Evolutionary conservation across 2,888 invertebrate species (phyloP), one percentile per base, ranked within the genome.

Genomic region (Oegoconia quadripuncta): DNA sequence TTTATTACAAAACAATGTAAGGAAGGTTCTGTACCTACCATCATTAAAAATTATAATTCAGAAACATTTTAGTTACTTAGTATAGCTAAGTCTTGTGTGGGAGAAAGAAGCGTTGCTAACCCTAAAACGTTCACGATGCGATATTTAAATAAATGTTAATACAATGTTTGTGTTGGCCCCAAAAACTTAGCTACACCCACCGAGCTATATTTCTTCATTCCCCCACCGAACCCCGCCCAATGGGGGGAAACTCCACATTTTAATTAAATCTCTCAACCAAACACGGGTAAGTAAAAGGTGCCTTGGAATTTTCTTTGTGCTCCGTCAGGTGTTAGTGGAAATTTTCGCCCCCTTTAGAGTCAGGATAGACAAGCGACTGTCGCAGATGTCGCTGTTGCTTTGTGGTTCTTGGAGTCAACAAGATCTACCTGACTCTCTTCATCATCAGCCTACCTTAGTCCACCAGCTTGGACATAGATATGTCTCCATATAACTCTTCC

Each of bases 71-170:
- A n/a, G n/a, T n/a, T n/a, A n/a, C n/a, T n/a, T n/a, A n/a, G n/a
- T n/a, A n/a, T n/a, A n/a, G n/a, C n/a, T n/a, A n/a, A n/a, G n/a
- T n/a, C n/a, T n/a, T n/a, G n/a, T n/a, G n/a, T n/a, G n/a, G n/a
- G n/a, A n/a, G n/a, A n/a, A n/a, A n/a, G n/a, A n/a, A n/a, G n/a
- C 27, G n/a, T 17, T 17, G 29, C 16, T 17, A 33, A 39, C 35
- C 17, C 30, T 35, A 26, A 30, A 35, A 39, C 16, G 22, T 15
- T 5, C n/a, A n/a, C 11, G 23, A 14, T 22, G n/a, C 18, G 55
- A 71, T 71, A 81, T 84, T 82, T 83, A 82, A 83, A 83, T 81
- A 80, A 76, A 84, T 84, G 81, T 74, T 77, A 83, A 83, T 80
- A 77, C 73, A 68, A 68, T 82, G 77, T 82, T 83, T 79, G 76